These are phyloP conservation scores for Achroia grisella DNA, from an alignment of 1,140 invertebrate species.

Conservation along the genomic window DNA sequence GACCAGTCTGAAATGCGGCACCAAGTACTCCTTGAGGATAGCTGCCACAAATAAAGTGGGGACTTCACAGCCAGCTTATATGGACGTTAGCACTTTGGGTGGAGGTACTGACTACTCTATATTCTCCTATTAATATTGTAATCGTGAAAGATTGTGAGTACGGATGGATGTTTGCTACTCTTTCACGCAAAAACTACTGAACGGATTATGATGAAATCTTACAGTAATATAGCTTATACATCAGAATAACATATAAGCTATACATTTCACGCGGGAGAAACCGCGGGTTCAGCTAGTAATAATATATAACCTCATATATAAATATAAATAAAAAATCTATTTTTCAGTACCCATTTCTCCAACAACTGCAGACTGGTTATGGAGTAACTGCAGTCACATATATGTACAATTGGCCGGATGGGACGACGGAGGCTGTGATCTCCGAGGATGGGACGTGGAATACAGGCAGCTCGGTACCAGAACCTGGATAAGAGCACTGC, in stretches of 20 bases:
- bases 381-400: conserved; percentile 60
- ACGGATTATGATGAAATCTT: too few species aligned
- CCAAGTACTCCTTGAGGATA: conserved; percentile 82
- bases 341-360: conserved; percentile 51
- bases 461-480: conserved; percentile 39
- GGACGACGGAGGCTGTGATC: conserved; percentile 54
- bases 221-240: too few species aligned
- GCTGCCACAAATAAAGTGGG: conserved; percentile 85
- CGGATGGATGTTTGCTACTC: too few species aligned
- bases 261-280: too few species aligned
- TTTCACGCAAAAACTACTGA: too few species aligned
- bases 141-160: too few species aligned
- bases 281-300: too few species aligned
- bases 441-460: conserved; percentile 40
- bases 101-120: too few species aligned
- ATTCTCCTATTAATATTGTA: too few species aligned
- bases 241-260: too few species aligned
- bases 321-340: not conserved
- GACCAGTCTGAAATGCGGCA: conserved; percentile 85
- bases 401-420: conserved; percentile 49
- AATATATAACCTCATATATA: too few species aligned
- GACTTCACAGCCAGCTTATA: conserved; percentile 59
- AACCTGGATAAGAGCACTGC: conserved; percentile 42
- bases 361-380: conserved; percentile 49
- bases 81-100: conserved; percentile 60